Evolutionary conservation across 1,140 invertebrate species (phyloP), one percentile per base, ranked within the genome.

Genomic region (Drosophila simulans): DNA sequence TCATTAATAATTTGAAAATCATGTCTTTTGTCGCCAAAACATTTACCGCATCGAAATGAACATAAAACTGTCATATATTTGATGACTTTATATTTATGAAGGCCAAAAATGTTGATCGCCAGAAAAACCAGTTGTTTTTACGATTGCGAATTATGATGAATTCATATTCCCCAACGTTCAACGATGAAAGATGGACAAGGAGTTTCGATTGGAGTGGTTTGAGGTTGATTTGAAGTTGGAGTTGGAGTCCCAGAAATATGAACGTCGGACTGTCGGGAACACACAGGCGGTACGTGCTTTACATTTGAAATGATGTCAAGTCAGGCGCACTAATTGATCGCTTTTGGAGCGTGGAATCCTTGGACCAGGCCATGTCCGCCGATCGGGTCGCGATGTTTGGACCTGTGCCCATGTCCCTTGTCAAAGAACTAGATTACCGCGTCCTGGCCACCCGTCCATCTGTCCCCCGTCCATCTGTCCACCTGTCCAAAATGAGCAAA

Each of bases 71-170:
- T 91, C 88, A 91, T 91, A 91, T 89, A 64, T 84, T 84, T 91
- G 88, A 91, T 91, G 89, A 91, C 88, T 91, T 91, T 79, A 91
- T 91, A 91, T 91, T 91, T 91, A 91, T 91, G 89, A 89, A 88
- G 80, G 84, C 80, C 84, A 88, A 88, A 89, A 88, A 88, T 88
- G 83, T 77, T 80, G 84, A 76, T 84, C 84, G 63, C 48, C 49
- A 35, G 42, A 80, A 69, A 83, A 86, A 83, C 69, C 56, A 83
- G 83, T 88, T 88, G 65, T 68, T 82, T 88, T 83, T 80, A 56
- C 70, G 71, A 73, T 65, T 65, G 45, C 69, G 69, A 88, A 80
- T 89, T 80, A 84, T 88, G 48, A 88, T 89, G 77, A 89, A 84
- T 86, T 86, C 83, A 89, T 88, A 88, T 88, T 79, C 64, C 54